Evolutionary conservation across 2,113 vertebrate genomes (phyloP).

Genomic region (Pollimyrus isidori): DNA sequence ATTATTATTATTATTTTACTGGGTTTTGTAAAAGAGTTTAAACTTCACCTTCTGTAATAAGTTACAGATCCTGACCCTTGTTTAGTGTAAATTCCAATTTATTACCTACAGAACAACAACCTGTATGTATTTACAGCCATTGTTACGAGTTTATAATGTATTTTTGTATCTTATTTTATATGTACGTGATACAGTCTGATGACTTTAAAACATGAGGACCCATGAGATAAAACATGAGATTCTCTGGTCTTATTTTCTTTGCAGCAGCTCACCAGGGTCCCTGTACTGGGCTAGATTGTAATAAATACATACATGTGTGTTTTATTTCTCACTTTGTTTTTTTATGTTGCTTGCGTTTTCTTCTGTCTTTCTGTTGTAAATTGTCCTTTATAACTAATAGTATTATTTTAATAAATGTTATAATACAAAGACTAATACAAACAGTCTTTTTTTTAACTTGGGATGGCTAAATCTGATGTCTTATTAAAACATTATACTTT

Average conservation of each 20-base stretch:
- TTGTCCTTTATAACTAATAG: conserved; percentile 84
- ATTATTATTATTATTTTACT: not conserved
- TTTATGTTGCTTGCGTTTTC: conserved; percentile 83
- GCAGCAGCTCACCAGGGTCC: conserved; percentile 73
- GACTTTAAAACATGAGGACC: conserved; percentile 66
- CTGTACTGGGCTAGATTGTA: conserved; percentile 63
- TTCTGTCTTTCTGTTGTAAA: conserved; percentile 80
- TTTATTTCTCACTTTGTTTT: conserved; percentile 34
- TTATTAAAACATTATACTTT: conserved; percentile 60
- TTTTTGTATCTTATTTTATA: conserved; percentile 95
- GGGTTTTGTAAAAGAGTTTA: conserved; percentile 56
- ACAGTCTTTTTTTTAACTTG: conserved; percentile 74
- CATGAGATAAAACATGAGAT: conserved; percentile 27
- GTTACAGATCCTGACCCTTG: conserved; percentile 73
- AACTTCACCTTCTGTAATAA: conserved; percentile 59
- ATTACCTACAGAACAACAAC: conserved; percentile 82
- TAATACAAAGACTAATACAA: conserved; percentile 81
- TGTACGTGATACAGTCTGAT: conserved; percentile 82
- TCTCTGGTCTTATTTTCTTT: conserved; percentile 61
- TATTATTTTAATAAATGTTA: conserved; percentile 91
- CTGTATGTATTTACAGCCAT: conserved; percentile 92
- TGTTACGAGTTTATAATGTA: conserved; percentile 95
- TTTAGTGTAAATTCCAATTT: conserved; percentile 77
- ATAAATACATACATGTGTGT: conserved; percentile 56
- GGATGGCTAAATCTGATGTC: conserved; percentile 37